Conservation (phyloP, 2,797 vertebrate genomes). For the Lepidocolaptes lacrymiger region DNA sequence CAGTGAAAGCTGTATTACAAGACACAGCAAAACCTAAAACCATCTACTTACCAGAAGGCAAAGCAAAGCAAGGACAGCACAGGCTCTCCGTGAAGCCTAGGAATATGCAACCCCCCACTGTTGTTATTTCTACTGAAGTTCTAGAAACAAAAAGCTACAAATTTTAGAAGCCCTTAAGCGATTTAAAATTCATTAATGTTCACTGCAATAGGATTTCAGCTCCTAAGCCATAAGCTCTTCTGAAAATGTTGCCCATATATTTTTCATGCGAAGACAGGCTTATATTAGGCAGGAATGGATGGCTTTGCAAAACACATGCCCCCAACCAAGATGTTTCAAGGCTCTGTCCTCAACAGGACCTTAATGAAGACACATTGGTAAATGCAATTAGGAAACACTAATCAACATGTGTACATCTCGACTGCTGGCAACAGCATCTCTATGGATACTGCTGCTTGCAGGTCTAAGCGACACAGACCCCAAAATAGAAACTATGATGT, state of each 20-base stretch:
- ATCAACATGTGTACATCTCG: slow-evolving; percentile 34
- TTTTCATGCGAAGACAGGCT: not conserved
- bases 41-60: not conserved
- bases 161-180: not conserved
- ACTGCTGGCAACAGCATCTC: slow-evolving; percentile 29
- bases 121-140: not conserved
- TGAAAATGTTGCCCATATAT: not conserved
- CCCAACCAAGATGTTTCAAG: not conserved
- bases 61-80: slow-evolving; percentile 3
- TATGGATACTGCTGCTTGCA: slow-evolving; percentile 40
- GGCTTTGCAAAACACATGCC: not conserved
- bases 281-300: not conserved
- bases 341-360: slow-evolving; percentile 11
- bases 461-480: not conserved
- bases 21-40: not conserved
- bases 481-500: slow-evolving; percentile 17
- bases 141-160: slow-evolving; percentile 21
- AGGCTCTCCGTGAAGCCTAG: not conserved
- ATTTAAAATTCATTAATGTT: not conserved
- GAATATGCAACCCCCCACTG: not conserved
- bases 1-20: not conserved
- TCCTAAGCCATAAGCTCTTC: not conserved
- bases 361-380: slow-evolving; percentile 29
- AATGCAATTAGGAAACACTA: slow-evolving; percentile 40
- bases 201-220: not conserved